Evolutionary conservation across 2,113 vertebrate genomes (phyloP), one percentile per base, ranked within the genome.

Genomic region (Thamnaconus septentrionalis): DNA sequence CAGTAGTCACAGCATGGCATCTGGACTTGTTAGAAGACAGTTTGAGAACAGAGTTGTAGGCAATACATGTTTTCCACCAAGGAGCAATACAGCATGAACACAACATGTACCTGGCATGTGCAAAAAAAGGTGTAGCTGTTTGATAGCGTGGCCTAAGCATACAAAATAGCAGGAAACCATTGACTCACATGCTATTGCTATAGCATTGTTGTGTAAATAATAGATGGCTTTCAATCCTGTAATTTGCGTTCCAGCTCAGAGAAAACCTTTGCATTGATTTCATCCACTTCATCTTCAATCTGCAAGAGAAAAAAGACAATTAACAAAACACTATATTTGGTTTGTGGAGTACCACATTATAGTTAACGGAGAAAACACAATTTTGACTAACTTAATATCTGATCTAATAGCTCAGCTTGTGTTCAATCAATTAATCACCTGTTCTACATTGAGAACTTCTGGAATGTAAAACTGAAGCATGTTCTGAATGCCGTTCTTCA

Each of bases 391-490:
- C 18, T 31, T 31, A 31, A 31, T 31, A 31, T 31, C 18, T 31
- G 18, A 31, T 31, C 18, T 31, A 31, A 31, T 31, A 31, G 18
- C 18, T 31, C 18, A 31, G 18, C 18, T 31, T 31, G 18, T 31
- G 18, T 31, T 31, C 18, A 31, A 31, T 31, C 18, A 31, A 61
- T 56, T 51, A 48, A 56, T 82, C 57, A 93, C 92, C 91, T 93
- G 91, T 66, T 90, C 90, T 60, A 93, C 92, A 0, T 71, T 75
- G 11, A 88, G 82, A 5, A 93, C 92, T 75, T 93, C 92, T 8
- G 92, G 92, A 61, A 93, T 88, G 63, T 93, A 93, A 73, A 93
- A 93, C 78, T 93, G 91, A 71, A 93, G 61, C 92, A 93, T 93
- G 82, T 93, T 93, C 83, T 93, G 90, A 68, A 93, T 93, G 44